Evolutionary conservation across 2,888 invertebrate genomes (phyloP).

Genomic region (Parnassius orleans): DNA sequence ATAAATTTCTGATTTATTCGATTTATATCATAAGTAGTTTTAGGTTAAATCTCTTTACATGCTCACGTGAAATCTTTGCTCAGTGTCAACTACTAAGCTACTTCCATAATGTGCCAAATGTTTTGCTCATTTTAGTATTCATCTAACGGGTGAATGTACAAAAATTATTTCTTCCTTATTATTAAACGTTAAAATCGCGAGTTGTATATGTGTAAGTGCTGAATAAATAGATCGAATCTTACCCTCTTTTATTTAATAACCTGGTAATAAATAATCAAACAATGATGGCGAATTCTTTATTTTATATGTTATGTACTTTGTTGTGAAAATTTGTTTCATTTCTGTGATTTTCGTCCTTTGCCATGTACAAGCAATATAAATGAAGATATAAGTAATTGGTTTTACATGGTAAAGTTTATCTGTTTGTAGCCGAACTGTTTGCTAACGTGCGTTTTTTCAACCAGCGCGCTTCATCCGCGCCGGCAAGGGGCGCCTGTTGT

Average conservation of each 20-base stretch:
- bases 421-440: slow-evolving; percentile 2
- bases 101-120: slow-evolving; percentile 39
- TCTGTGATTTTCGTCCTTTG: slow-evolving; percentile 3
- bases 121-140: slow-evolving; percentile 40
- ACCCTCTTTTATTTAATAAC: slow-evolving; percentile 24
- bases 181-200: slow-evolving; percentile 23
- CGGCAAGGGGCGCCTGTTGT: slow-evolving; percentile 69
- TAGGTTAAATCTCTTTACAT: slow-evolving; percentile 13
- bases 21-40: neutral
- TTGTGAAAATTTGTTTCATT: neutral
- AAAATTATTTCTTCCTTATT: slow-evolving; percentile 19
- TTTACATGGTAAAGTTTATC: slow-evolving; percentile 11
- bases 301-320: neutral
- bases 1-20: neutral
- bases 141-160: slow-evolving; percentile 32
- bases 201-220: slow-evolving; percentile 27
- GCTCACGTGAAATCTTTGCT: slow-evolving; percentile 23
- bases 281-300: neutral
- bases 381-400: slow-evolving; percentile 7
- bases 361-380: slow-evolving; percentile 19
- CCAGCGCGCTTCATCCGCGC: slow-evolving; percentile 75
- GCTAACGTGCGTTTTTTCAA: slow-evolving; percentile 40
- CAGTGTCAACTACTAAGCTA: slow-evolving; percentile 18
- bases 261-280: slow-evolving; percentile 1
- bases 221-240: slow-evolving; percentile 27